Conservation (phyloP, 2,113 vertebrate species). For the Gracilinanus agilis region DNA sequence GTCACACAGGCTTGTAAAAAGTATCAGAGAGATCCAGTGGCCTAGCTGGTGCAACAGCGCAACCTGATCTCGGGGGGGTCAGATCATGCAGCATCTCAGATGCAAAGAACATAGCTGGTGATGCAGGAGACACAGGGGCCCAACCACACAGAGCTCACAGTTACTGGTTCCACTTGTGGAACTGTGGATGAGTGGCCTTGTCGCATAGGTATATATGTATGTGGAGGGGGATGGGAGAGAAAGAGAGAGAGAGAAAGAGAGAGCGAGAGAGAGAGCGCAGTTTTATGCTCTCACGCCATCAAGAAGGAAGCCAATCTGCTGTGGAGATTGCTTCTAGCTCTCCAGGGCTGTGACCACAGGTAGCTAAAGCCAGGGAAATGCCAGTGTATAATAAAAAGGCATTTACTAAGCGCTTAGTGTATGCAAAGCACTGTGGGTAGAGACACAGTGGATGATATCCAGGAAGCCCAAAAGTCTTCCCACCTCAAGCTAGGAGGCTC, state of each 20-base stretch:
- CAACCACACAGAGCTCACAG: too few relatives aligned
- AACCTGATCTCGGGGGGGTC: slow-evolving; percentile 55
- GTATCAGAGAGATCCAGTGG: slow-evolving; percentile 51
- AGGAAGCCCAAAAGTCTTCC: too few relatives aligned
- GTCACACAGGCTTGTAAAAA: slow-evolving; percentile 3
- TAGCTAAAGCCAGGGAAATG: background rate
- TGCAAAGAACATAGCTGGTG: background rate
- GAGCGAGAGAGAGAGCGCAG: too few relatives aligned
- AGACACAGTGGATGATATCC: background rate
- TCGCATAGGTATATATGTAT: too few relatives aligned
- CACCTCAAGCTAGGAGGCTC: too few relatives aligned
- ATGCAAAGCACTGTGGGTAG: background rate
- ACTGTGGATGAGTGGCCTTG: background rate
- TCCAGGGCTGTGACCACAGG: background rate
- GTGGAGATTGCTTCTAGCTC: background rate
- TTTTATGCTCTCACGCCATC: too few relatives aligned
- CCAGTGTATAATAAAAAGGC: background rate
- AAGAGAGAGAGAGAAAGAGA: too few relatives aligned
- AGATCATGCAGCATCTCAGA: slow-evolving; percentile 3
- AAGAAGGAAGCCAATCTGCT: too few relatives aligned
- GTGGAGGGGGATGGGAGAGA: too few relatives aligned
- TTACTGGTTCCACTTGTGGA: background rate
- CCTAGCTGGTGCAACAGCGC: slow-evolving; percentile 40
- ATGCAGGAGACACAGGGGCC: background rate
- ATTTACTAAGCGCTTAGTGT: background rate